Evolutionary conservation across 1,140 invertebrate genomes (phyloP).

Genomic region (Euglossa dilemma): DNA sequence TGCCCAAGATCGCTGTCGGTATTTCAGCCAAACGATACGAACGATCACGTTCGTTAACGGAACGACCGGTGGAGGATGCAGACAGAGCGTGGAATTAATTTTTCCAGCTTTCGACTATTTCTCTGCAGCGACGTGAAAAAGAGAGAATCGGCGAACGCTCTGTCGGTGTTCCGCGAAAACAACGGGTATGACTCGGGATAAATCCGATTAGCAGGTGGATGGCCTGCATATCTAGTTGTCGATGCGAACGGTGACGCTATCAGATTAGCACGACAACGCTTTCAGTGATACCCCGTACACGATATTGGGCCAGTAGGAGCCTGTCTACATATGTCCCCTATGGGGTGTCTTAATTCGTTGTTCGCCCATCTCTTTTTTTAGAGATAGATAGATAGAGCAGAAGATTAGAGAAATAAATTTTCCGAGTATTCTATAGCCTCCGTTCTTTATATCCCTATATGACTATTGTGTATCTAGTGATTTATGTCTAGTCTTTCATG

Average conservation of each 20-base stretch:
- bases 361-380: not conserved
- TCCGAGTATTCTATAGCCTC: no score
- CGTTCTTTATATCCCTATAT: no score
- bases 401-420: no score
- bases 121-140: not conserved
- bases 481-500: no score
- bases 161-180: conserved; percentile 16
- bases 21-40: conserved; percentile 49
- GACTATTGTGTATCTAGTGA: no score
- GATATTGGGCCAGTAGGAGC: not conserved
- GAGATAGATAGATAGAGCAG: no score
- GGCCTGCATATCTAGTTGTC: conserved; percentile 14
- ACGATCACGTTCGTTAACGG: conserved; percentile 36
- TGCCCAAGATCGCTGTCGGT: not conserved
- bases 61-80: not conserved
- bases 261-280: conserved; percentile 26
- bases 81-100: conserved; percentile 51
- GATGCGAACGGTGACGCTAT: conserved; percentile 18
- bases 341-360: not conserved
- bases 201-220: conserved; percentile 60
- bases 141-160: not conserved
- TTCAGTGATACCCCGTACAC: not conserved
- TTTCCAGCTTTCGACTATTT: conserved; percentile 16
- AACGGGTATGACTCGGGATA: conserved; percentile 17
- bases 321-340: not conserved